These are phyloP conservation scores for Naja naja DNA, from an alignment of 2,113 vertebrate genomes.

Conservation along the genomic window DNA sequence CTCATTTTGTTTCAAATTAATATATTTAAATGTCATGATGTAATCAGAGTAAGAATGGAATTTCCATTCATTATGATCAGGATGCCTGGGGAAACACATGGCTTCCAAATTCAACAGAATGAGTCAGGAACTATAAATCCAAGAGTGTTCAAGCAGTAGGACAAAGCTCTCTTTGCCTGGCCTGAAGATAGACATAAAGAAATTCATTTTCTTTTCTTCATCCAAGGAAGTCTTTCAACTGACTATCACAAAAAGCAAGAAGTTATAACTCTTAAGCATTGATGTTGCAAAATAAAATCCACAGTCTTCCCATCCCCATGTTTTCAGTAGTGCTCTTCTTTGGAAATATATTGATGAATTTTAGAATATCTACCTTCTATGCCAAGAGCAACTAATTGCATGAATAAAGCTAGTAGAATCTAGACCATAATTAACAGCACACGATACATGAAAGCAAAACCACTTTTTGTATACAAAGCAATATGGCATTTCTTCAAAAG, in stretches of 20 bases:
- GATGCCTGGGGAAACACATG: neutral
- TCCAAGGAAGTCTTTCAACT: neutral
- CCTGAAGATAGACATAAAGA: neutral
- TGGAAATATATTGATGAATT: conserved; percentile 1
- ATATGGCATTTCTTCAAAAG: conserved; percentile 27
- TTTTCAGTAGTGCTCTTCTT: neutral
- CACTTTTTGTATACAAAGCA: conserved; percentile 17
- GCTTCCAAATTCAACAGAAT: neutral
- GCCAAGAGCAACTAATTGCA: neutral
- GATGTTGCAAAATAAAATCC: neutral
- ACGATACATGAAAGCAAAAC: conserved; percentile 35
- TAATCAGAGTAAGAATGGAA: neutral
- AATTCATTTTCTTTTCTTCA: neutral
- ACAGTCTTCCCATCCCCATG: neutral
- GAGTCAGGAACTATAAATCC: neutral
- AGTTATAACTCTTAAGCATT: neutral
- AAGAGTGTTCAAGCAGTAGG: neutral
- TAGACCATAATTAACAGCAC: conserved; percentile 21
- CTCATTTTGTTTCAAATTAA: neutral
- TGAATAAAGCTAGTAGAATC: conserved; percentile 25
- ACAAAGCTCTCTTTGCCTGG: neutral
- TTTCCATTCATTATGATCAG: neutral
- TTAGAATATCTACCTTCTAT: neutral
- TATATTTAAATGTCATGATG: neutral
- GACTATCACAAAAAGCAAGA: neutral